Percentiles rank a stretch among this genome's conserved stretches.
Conservation (phyloP, 2,797 vertebrate species). For the Oryzias dopingdopingensis region DNA sequence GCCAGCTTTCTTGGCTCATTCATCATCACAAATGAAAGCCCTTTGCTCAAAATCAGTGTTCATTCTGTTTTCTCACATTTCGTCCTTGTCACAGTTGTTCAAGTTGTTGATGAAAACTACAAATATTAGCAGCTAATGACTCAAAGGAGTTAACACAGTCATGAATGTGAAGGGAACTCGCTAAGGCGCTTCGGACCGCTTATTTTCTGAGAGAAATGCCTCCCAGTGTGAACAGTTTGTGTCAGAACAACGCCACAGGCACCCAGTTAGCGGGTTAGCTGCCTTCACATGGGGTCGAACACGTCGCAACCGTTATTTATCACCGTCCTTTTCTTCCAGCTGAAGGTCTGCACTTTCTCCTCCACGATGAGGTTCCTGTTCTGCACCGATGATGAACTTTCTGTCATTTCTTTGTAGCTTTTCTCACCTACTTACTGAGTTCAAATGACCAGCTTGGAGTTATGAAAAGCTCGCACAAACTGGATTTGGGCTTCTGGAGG, state of each 20-base stretch:
- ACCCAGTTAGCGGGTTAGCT: neutral
- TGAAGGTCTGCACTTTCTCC: conserved; percentile 2
- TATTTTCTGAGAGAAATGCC: neutral
- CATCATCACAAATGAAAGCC: neutral
- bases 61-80: neutral
- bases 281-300: conserved; percentile 1
- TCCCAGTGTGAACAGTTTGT: neutral
- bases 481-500: no score
- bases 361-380: neutral
- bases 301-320: neutral
- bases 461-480: neutral
- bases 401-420: conserved; percentile 3
- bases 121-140: neutral
- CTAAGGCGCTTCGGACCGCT: neutral
- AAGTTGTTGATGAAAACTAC: neutral
- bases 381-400: neutral
- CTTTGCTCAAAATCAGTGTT: no score
- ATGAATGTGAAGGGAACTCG: neutral
- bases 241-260: neutral
- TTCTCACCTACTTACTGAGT: conserved; percentile 1
- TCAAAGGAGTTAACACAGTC: neutral
- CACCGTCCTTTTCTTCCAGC: neutral
- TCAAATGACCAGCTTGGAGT: neutral
- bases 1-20: conserved; percentile 3
- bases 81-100: neutral